Percentiles rank a stretch among this genome's conserved stretches.
Evolutionary conservation across 2,888 invertebrate genomes (phyloP).

Genomic region (Aleiodes alternator): DNA sequence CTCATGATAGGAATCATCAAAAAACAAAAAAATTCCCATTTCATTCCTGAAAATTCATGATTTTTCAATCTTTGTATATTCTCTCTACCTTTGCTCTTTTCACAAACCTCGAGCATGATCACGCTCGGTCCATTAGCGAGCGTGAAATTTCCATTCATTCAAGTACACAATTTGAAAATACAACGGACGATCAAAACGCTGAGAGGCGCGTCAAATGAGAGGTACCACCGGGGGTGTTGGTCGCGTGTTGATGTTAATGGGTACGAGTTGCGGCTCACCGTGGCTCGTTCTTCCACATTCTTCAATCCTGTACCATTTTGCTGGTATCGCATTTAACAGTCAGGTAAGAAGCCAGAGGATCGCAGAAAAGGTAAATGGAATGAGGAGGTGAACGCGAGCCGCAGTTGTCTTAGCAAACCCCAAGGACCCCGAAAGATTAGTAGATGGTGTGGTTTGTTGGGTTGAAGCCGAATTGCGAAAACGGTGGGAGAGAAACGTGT

Average conservation of each 20-base stretch:
- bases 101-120: not conserved
- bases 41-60: no score
- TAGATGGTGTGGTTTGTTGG: conserved; percentile 18
- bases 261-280: conserved; percentile 57
- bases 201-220: conserved; percentile 30
- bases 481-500: conserved; percentile 52
- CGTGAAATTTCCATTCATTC: conserved; percentile 38
- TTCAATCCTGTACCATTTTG: conserved; percentile 70
- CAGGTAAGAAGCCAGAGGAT: conserved; percentile 66
- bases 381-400: conserved; percentile 49
- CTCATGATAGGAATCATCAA: no score
- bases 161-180: conserved; percentile 3
- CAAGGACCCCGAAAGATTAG: conserved; percentile 16
- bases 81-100: conserved; percentile 19
- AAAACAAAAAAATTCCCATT: no score
- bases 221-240: conserved; percentile 39
- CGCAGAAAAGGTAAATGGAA: conserved; percentile 61
- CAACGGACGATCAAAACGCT: not conserved
- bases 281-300: conserved; percentile 69
- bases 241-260: conserved; percentile 70
- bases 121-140: conserved; percentile 14
- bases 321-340: conserved; percentile 67
- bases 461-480: not conserved
- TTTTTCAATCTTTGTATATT: no score
- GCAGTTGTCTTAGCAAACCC: conserved; percentile 14